Evolutionary conservation across 2,888 invertebrate species (phyloP), one percentile per base, ranked within the genome.

Genomic region (Drepanosiphum platanoidis): DNA sequence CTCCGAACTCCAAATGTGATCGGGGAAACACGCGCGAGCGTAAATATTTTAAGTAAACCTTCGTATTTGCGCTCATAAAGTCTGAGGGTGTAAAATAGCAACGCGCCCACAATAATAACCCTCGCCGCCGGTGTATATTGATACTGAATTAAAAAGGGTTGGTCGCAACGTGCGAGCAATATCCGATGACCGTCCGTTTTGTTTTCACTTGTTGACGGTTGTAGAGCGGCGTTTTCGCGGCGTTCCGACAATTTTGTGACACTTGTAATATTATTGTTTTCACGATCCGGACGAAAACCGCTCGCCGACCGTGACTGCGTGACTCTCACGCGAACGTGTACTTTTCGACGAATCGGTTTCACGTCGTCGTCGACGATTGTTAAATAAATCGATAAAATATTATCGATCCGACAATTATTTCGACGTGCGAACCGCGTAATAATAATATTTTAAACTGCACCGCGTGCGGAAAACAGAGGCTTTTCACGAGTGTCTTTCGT

Each of bases 121-220:
- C 22, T 5, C 22, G 13, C n/a, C n/a, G 61, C 36, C 22, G 66
- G 3, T 30, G 30, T 78, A 66, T 32, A 66, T 78, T 78, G 39
- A 66, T 66, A 42, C 42, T 66, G 5, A 78, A 78, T 79, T 79
- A 66, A 79, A 79, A 42, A 79, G n/a, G 42, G n/a, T 79, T 79
- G 46, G n/a, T n/a, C n/a, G 32, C 8, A 78, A 78, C 66, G 42
- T n/a, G 42, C 3, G 1, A 32, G n/a, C 30, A 66, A 64, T 78
- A 30, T 78, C 22, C 66, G 32, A 42, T 66, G 64, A 11, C 27
- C 34, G 13, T 78, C 3, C 22, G 13, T 36, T 30, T 78, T 42
- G 4, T 18, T 66, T 42, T 32, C 8, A 66, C 64, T 77, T 30
- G 39, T n/a, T 34, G 34, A n/a, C 64, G 30, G 22, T 42, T 39